Base-by-base conservation (phyloP, 2,113 vertebrate genomes). In the Oriolus oriolus region DNA sequence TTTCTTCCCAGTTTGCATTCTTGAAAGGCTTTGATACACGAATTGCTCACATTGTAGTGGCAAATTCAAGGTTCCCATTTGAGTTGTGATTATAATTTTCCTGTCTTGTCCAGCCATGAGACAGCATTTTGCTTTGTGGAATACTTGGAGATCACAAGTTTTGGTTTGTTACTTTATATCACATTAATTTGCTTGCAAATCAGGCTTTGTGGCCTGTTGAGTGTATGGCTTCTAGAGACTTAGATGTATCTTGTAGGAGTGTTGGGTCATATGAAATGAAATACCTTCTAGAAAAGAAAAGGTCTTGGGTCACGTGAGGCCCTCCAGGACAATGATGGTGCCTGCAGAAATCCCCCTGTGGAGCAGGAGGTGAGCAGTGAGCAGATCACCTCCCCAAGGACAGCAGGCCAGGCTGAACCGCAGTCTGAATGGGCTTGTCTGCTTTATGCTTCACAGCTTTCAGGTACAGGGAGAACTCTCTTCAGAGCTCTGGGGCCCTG, bases 1-100 rank as follows among this genome's bases (percentile, higher is more conserved):
- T 61, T 37, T 84, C 63, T 94, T 93, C 54, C 33, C 68, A 81
- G 8, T 95, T 93, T 79, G 66, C 52, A 9, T 95, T 84, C 64
- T 65, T 54, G 56, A 49, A 94, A 83, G 65, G 9, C 13, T 80
- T 80, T 35, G 54, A 71, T 76, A 76, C 24, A 53, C 7, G 18
- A 60, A 30, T 49, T 93, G 35, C 57, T 92, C 56, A 47, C 11
- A 31, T 49, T 33, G 33, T 82, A 44, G 7, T 12, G 7, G 63
- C 33, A 77, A 77, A 57, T 39, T 54, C 39, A 50, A 39, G 33
- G 44, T 44, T 86, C 31, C 18, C 11, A 4, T 69, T 27, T 74
- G 42, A 14, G 24, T 35, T 15, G 8, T 22, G 35, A 37, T 28
- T 26, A 16, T 13, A 6, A 19, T 41, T 39, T 61, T 81, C 20